Evolutionary conservation across 1,140 invertebrate species (phyloP).

Genomic region (Drosophila sproati): DNA sequence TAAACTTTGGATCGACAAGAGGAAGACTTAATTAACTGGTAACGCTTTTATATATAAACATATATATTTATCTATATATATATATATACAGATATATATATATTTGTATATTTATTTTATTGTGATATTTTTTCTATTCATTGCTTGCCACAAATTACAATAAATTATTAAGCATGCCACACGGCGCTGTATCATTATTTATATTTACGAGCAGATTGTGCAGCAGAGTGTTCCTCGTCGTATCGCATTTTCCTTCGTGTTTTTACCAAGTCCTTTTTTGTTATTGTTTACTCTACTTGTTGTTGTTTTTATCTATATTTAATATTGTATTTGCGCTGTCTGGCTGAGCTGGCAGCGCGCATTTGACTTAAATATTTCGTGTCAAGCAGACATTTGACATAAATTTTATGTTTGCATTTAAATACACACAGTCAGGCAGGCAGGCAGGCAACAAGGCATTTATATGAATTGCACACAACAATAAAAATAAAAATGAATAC

Average conservation of each 20-base stretch:
- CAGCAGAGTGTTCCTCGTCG: slow-evolving; percentile 8
- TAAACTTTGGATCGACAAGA: slow-evolving; percentile 10
- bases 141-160: slow-evolving; percentile 72
- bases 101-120: not conserved
- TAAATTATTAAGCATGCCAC: slow-evolving; percentile 81
- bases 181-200: slow-evolving; percentile 57
- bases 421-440: slow-evolving; percentile 58
- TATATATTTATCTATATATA: too few relatives aligned
- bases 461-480: slow-evolving; percentile 41
- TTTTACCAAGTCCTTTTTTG: slow-evolving; percentile 48
- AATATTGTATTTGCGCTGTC: slow-evolving; percentile 66
- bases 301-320: slow-evolving; percentile 40
- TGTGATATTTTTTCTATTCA: slow-evolving; percentile 23
- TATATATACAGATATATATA: too few relatives aligned
- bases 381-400: slow-evolving; percentile 84
- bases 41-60: slow-evolving; percentile 27
- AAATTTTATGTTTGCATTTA: slow-evolving; percentile 84
- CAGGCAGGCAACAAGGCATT: slow-evolving; percentile 37
- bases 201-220: slow-evolving; percentile 55
- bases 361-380: slow-evolving; percentile 83
- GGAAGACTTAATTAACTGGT: slow-evolving; percentile 63
- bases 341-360: slow-evolving; percentile 50
- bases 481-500: slow-evolving; percentile 32
- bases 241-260: slow-evolving; percentile 21
- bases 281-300: slow-evolving; percentile 25